Conservation (phyloP, 1,140 invertebrate genomes). For the Kradibia gibbosae region DNA sequence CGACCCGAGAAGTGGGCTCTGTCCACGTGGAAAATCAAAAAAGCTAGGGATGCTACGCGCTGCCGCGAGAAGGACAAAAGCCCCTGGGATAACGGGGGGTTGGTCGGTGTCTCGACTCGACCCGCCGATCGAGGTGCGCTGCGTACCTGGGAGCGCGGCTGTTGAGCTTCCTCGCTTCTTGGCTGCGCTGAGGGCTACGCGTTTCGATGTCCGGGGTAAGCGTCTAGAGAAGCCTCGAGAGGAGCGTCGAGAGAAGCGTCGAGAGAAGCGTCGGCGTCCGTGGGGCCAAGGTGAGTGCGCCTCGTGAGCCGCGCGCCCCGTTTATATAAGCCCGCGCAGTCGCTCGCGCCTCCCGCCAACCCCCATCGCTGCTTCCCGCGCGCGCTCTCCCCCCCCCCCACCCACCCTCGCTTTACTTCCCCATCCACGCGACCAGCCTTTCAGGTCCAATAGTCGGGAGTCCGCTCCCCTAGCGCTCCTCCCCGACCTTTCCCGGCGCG, state of each 20-base stretch:
- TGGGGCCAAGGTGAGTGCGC: conserved; percentile 53
- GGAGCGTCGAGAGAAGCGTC: too few species aligned
- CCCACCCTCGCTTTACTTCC: neutral
- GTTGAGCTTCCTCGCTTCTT: neutral
- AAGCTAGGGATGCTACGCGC: too few species aligned
- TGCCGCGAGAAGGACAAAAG: too few species aligned
- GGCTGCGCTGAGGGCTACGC: neutral
- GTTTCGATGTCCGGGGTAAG: neutral
- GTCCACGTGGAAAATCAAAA: too few species aligned
- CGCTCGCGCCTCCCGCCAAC: neutral
- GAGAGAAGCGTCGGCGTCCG: conserved; percentile 22
- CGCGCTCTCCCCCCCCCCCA: conserved; percentile 1
- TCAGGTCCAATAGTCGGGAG: neutral
- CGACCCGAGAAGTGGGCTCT: too few species aligned
- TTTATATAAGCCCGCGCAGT: conserved; percentile 61
- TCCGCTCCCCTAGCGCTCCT: neutral
- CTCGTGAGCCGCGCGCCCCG: conserved; percentile 49
- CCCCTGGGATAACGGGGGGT: too few species aligned
- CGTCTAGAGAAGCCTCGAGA: too few species aligned
- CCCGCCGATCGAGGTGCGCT: neutral
- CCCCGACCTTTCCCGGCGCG: too few species aligned
- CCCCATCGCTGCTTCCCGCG: neutral
- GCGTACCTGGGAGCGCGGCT: neutral
- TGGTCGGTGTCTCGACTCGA: too few species aligned
- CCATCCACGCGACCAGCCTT: conserved; percentile 6